phyloP scores from a whole-genome alignment of 2,888 invertebrate genomes.

The Melanotus villosus region DNA sequence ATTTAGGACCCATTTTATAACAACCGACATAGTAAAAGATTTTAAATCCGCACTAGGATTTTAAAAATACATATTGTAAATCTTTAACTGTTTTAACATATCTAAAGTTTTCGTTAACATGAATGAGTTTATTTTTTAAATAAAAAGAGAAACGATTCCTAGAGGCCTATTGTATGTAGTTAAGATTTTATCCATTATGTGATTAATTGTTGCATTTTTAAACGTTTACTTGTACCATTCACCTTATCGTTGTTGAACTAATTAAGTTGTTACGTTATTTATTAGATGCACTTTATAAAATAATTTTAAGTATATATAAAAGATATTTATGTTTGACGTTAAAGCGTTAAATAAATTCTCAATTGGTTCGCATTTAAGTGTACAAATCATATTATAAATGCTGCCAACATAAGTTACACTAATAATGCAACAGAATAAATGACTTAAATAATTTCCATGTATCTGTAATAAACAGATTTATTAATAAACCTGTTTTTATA shows the following conservation, averaged over 20 bases:
- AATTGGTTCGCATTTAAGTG: constrained; percentile 23
- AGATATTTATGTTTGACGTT: background rate
- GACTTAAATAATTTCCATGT: constrained; percentile 36
- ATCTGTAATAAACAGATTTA: constrained; percentile 37
- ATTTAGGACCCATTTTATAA: constrained; percentile 22
- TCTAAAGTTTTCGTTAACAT: constrained; percentile 28
- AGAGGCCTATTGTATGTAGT: constrained; percentile 38
- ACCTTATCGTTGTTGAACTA: background rate
- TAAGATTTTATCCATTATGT: constrained; percentile 18
- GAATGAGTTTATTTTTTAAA: constrained; percentile 32
- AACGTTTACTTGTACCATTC: background rate
- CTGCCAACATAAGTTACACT: constrained; percentile 37
- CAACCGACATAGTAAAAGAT: constrained; percentile 11
- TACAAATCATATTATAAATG: constrained; percentile 36
- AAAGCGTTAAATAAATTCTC: background rate
- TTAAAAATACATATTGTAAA: constrained; percentile 18
- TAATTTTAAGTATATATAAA: background rate
- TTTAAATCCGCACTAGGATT: constrained; percentile 15
- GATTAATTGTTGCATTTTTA: constrained; percentile 6
- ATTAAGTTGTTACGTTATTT: background rate
- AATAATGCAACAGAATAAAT: constrained; percentile 35
- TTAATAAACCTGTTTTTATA: constrained; percentile 40
- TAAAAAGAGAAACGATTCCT: constrained; percentile 35
- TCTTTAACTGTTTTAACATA: constrained; percentile 37
- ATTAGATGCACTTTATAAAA: background rate